Evolutionary conservation across 2,888 invertebrate genomes (phyloP), one percentile per base, ranked within the genome.

Genomic region (Linnaemya tessellans): DNA sequence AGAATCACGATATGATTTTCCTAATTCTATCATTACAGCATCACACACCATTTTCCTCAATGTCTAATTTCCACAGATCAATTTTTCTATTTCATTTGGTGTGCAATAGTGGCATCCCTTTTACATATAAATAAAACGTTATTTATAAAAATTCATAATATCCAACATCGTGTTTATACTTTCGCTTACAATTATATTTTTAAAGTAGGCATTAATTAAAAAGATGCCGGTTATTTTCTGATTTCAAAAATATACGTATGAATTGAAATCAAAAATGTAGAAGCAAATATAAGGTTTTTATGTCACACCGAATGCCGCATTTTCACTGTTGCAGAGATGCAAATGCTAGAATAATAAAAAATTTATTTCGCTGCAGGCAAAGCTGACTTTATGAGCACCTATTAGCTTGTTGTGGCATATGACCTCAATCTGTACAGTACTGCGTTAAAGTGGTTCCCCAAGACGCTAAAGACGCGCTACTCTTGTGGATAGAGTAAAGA

Each of bases 251-350:
- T 20, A 35, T 43, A 46, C 18, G 18, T 38, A 18, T 11, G 58
- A 58, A 64, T 60, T 58, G 54, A 64, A 75, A 46, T 49, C 35
- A 49, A 73, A 56, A 43, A 25, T 18, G 46, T 49, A 73, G n/a
- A n/a, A n/a, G n/a, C n/a, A n/a, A 38, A 49, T 49, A 73, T 62
- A 54, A 73, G 38, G 35, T 73, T 73, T 80, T 65, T 38, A 65
- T 80, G 56, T 58, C 65, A 80, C 20, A 78, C 10, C 25, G 20
- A 58, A 60, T 30, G 9, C 38, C 22, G 15, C 25, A 9, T 13
- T 3, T 30, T 30, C 30, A 5, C 5, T 60, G 9, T 1, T 25
- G 38, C 49, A 68, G 20, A 30, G 30, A 35, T 30, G 75, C 30
- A 56, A 62, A 75, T 43, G 22, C 3, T 38, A 10, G 25, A 60